Evolutionary conservation across 2,113 vertebrate species (phyloP), one percentile per base, ranked within the genome.

Genomic region (Todiramphus chloris): DNA sequence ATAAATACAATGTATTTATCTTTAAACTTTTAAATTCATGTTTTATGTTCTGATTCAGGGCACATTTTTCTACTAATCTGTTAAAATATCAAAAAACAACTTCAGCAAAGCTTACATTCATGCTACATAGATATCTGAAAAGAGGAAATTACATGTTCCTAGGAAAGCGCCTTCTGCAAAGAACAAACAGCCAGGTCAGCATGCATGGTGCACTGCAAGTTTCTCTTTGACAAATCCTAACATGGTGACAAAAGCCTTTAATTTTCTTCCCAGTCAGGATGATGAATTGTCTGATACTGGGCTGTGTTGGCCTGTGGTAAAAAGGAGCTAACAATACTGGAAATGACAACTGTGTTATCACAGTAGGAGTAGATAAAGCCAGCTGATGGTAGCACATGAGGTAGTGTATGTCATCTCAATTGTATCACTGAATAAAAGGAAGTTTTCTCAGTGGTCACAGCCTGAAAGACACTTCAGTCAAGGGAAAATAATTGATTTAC

Each of bases 401-500:
- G 59, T 83, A 87, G 72, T 43, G 44, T 37, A 4, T 87, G 87
- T 83, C 88, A 81, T 51, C 0, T 0, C 79, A 93, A 56, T 75
- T 89, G 68, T 89, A 78, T 72, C 83, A 41, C 60, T 53, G 85
- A 93, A 82, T 0, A 28, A 95, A 94, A 80, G 73, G 64, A 80
- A 87, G 16, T 66, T 85, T 97, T 97, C 70, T 94, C 74, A 90
- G 81, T 9, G 6, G 68, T 86, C 90, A 77, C 43, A 89, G 84
- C n/a, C 94, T 70, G 69, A 87, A 94, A 96, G 77, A 77, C 8
- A 41, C 53, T 94, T 93, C 81, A 94, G 70, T 85, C 80, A 93
- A 93, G 35, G 37, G 41, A 94, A 96, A 89, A 92, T 46, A 96
- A 87, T 66, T 73, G 55, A 74, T 91, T 97, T 97, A 97, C 95